Evolutionary conservation across 2,888 invertebrate genomes (phyloP).

Genomic region (Oscheius sp.): DNA sequence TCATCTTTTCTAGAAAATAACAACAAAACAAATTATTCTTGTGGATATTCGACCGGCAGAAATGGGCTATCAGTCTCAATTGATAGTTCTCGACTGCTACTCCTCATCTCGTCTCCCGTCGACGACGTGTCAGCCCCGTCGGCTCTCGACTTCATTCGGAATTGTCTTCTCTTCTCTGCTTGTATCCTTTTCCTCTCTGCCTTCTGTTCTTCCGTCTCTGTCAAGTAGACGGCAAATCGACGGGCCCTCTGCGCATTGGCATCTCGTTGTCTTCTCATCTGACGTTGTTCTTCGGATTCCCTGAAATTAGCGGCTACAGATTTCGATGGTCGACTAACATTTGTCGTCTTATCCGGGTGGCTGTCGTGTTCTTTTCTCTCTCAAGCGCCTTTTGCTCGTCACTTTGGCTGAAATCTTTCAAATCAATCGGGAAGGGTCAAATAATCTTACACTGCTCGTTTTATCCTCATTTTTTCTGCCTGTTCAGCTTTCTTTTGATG

Average conservation of each 20-base stretch:
- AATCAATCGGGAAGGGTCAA: no score
- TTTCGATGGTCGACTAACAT: neutral
- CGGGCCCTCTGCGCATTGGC: constrained; percentile 1
- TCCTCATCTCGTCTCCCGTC: no score
- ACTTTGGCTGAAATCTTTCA: neutral
- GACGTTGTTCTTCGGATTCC: neutral
- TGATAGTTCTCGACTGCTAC: no score
- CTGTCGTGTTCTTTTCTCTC: neutral
- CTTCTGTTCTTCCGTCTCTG: constrained; percentile 5
- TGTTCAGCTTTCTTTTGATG: neutral
- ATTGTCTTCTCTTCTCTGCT: neutral
- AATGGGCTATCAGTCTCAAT: no score
- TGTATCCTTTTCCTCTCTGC: neutral
- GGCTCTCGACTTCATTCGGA: neutral
- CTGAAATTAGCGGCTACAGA: neutral
- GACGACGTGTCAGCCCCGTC: no score
- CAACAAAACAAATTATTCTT: no score
- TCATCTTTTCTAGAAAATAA: no score
- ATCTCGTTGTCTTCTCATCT: neutral
- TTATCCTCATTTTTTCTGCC: neutral
- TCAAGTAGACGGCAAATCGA: neutral
- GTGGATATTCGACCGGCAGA: no score
- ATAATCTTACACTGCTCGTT: neutral
- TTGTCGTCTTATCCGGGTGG: neutral
- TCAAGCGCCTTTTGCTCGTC: neutral